Evolutionary conservation across 2,888 invertebrate species (phyloP).

Genomic region (Neocrepidodera transversa): DNA sequence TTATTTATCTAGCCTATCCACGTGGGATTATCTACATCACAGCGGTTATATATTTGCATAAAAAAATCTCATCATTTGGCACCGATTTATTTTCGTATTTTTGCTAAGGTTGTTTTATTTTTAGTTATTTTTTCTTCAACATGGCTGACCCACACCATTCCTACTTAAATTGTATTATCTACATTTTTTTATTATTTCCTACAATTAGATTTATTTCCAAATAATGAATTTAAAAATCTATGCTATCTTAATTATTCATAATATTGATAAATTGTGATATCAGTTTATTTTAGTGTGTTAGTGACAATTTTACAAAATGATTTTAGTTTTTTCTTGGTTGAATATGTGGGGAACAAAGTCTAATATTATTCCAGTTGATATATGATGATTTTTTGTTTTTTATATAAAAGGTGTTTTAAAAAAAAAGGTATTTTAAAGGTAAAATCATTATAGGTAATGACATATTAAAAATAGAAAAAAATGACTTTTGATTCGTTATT

Average conservation of each 20-base stretch:
- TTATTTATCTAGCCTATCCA: too few species aligned
- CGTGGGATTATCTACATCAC: not conserved
- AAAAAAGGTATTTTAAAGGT: conserved; percentile 31
- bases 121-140: conserved; percentile 34
- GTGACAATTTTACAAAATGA: not conserved
- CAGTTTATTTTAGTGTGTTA: not conserved
- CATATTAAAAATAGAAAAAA: conserved; percentile 7
- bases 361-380: not conserved
- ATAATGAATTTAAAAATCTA: not conserved
- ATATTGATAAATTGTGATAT: conserved; percentile 4
- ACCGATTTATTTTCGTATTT: conserved; percentile 32
- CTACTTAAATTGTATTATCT: conserved; percentile 18
- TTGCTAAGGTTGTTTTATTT: conserved; percentile 34
- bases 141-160: conserved; percentile 20
- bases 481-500: conserved; percentile 36
- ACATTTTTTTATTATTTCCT: too few species aligned
- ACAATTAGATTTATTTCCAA: too few species aligned
- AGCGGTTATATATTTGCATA: conserved; percentile 13
- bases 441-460: conserved; percentile 1
- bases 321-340: not conserved
- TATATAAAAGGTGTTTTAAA: conserved; percentile 24
- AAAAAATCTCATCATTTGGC: conserved; percentile 19
- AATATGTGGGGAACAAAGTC: conserved; percentile 1
- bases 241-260: conserved; percentile 10
- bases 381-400: conserved; percentile 24